phyloP scores from a whole-genome alignment of 2,113 vertebrate species.

The Melanostigma gelatinosum region DNA sequence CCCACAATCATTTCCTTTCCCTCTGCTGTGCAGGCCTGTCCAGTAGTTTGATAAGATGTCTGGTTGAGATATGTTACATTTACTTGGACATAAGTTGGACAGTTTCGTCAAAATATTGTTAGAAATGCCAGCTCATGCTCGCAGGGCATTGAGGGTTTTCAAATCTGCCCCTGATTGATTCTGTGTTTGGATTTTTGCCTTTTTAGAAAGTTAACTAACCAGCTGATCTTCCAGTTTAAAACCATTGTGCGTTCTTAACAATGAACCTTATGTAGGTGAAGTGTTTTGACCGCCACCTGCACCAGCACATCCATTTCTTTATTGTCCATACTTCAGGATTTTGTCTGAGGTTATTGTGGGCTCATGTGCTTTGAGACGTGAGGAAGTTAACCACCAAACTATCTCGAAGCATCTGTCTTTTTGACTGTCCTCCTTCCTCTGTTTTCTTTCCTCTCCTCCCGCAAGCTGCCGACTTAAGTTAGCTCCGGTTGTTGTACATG shows the following conservation, averaged over 20 bases:
- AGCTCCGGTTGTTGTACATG: slow-evolving; percentile 45
- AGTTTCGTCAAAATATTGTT: background rate
- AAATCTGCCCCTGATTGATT: background rate
- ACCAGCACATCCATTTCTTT: background rate
- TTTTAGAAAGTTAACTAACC: background rate
- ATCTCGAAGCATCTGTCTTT: slow-evolving; percentile 37
- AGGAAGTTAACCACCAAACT: slow-evolving; percentile 36
- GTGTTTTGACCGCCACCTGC: background rate
- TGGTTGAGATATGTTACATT: slow-evolving; percentile 3
- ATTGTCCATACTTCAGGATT: background rate
- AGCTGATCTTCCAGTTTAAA: background rate
- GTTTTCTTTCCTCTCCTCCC: slow-evolving; percentile 10
- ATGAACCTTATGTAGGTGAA: background rate
- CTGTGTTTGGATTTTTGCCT: background rate
- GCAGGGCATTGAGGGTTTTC: background rate
- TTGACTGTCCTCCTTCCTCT: slow-evolving; percentile 6
- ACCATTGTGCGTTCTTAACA: no score
- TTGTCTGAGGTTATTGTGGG: slow-evolving; percentile 13
- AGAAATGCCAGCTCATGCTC: background rate
- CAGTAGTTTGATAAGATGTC: background rate
- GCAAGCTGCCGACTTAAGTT: slow-evolving; percentile 33
- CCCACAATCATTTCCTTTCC: slow-evolving; percentile 36
- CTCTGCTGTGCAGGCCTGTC: background rate
- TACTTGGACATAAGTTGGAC: background rate
- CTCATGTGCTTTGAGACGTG: slow-evolving; percentile 45